phyloP scores from a whole-genome alignment of 1,140 invertebrate species.

The Cydia strobilella region DNA sequence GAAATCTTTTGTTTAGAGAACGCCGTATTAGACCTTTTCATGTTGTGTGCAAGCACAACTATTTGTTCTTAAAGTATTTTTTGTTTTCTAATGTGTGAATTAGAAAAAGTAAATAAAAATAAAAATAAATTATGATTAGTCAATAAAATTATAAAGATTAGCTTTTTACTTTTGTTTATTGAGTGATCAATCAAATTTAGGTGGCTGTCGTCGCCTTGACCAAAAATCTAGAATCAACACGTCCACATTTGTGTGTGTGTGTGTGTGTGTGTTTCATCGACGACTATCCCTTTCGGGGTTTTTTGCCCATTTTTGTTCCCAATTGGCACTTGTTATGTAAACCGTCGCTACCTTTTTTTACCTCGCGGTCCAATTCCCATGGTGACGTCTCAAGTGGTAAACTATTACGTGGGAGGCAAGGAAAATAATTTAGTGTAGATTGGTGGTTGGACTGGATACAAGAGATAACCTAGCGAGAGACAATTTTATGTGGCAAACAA shows the following conservation, averaged over 20 bases:
- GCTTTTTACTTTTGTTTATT: too few relatives aligned
- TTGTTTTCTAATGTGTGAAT: too few relatives aligned
- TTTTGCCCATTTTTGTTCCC: not conserved
- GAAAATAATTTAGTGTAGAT: not conserved
- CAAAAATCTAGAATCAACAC: not conserved
- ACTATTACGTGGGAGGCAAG: not conserved
- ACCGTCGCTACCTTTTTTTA: not conserved
- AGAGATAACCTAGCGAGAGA: not conserved
- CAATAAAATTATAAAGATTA: too few relatives aligned
- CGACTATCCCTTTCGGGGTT: not conserved
- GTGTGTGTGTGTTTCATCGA: not conserved
- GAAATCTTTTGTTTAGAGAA: too few relatives aligned
- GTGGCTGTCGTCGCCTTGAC: not conserved
- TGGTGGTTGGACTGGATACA: not conserved
- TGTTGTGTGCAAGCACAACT: too few relatives aligned
- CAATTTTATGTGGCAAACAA: too few relatives aligned
- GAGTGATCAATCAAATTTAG: too few relatives aligned
- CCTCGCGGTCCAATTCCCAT: not conserved
- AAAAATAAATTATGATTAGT: too few relatives aligned
- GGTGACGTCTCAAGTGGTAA: not conserved
- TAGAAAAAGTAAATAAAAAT: too few relatives aligned
- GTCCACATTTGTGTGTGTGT: too few relatives aligned
- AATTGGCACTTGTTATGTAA: constrained; percentile 14
- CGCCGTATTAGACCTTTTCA: too few relatives aligned
- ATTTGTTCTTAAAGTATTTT: too few relatives aligned